phyloP scores from a whole-genome alignment of 2,797 vertebrate genomes.

The Hybognathus amarus region DNA sequence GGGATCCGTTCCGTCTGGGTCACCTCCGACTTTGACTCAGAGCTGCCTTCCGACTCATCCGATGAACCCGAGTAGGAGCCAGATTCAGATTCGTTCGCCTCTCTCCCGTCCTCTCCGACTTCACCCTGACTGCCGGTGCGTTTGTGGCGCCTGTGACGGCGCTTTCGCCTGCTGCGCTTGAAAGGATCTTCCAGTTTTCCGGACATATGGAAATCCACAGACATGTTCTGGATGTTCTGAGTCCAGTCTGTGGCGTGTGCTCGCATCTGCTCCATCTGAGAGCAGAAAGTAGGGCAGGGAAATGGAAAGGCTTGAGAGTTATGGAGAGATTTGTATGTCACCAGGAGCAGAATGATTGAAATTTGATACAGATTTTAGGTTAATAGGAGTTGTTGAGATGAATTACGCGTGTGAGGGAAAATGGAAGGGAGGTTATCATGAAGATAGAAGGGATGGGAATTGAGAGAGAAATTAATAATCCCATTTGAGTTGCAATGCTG shows the following conservation, averaged over 20 bases:
- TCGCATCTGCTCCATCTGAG: slow-evolving; percentile 88
- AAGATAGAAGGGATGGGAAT: slow-evolving; percentile 29
- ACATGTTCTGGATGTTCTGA: slow-evolving; percentile 86
- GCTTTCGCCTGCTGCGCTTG: slow-evolving; percentile 70
- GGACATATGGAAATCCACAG: slow-evolving; percentile 78
- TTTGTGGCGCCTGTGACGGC: slow-evolving; percentile 65
- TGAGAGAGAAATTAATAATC: slow-evolving; percentile 16
- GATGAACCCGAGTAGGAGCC: slow-evolving; percentile 64
- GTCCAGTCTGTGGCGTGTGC: slow-evolving; percentile 90
- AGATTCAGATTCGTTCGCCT: slow-evolving; percentile 67
- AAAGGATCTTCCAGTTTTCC: slow-evolving; percentile 81
- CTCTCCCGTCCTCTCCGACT: slow-evolving; percentile 39
- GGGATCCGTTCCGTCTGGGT: slow-evolving; percentile 75
- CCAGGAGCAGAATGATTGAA: slow-evolving; percentile 36
- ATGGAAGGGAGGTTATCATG: slow-evolving; percentile 1
- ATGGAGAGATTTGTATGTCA: slow-evolving; percentile 49
- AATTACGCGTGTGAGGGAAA: background rate
- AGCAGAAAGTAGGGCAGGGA: slow-evolving; percentile 42
- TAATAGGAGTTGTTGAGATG: slow-evolving; percentile 26
- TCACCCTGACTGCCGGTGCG: slow-evolving; percentile 61
- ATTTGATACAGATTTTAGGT: slow-evolving; percentile 27
- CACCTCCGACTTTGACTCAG: slow-evolving; percentile 73
- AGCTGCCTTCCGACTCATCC: slow-evolving; percentile 69
- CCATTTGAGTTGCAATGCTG: slow-evolving; percentile 14
- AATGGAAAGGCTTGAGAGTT: slow-evolving; percentile 48